phyloP scores from a whole-genome alignment of 2,888 invertebrate genomes.

The Acrobasis consociella region DNA sequence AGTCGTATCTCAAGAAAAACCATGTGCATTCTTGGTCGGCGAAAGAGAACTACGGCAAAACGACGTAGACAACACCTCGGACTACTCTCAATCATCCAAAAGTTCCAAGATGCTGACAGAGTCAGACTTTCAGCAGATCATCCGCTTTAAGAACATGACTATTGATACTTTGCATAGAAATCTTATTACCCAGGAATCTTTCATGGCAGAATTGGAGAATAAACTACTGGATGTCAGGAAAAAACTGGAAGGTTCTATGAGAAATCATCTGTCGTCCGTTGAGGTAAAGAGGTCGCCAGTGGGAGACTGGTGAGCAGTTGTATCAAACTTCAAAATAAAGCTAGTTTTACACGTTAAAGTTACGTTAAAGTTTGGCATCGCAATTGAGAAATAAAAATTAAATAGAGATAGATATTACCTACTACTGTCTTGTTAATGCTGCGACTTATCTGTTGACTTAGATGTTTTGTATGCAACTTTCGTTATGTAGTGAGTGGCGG shows the following conservation, averaged over 20 bases:
- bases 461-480: no score
- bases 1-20: conserved; percentile 57
- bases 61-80: conserved; percentile 71
- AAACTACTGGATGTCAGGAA: conserved; percentile 2
- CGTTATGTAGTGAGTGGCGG: no score
- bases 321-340: no score
- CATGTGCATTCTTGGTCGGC: conserved; percentile 34
- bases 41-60: conserved; percentile 51
- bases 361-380: no score
- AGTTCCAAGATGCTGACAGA: not conserved
- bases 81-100: conserved; percentile 49
- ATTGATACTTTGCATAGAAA: not conserved
- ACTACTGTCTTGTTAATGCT: no score
- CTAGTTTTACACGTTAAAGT: no score
- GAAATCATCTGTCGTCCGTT: not conserved
- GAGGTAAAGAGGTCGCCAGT: not conserved
- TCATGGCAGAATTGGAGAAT: not conserved
- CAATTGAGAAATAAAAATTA: no score
- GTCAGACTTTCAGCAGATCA: not conserved
- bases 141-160: not conserved
- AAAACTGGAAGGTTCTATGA: not conserved
- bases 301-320: not conserved
- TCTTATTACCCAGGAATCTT: not conserved
- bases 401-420: no score
- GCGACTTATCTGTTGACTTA: no score